Base-by-base conservation (phyloP, 2,888 invertebrate species). In the Diplolepis rosae region DNA sequence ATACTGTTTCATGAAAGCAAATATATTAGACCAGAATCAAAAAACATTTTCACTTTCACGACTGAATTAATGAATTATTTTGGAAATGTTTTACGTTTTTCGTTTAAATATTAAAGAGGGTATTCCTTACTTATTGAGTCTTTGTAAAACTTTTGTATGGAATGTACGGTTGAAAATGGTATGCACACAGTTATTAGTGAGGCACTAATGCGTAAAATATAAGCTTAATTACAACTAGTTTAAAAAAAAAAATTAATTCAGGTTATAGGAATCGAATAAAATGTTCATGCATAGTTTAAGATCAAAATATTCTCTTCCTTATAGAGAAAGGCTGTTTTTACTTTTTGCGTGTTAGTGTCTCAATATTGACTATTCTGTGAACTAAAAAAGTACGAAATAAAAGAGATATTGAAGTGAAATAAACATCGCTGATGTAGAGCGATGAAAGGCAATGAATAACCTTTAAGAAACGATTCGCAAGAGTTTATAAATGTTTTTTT, bases 31-130 rank as follows among this genome's bases (percentile, higher is more conserved):
- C 35, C 32, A 61, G 39, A 35, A 42, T 61, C 24, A 24, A 15
- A 39, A 42, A 24, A 39, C 6, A 39, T 35, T 42, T 39, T 61
- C 39, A 61, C 24, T 61, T 42, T 42, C 39, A n/a, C n/a, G 61
- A 27, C 27, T 61, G 39, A 61, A 61, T 39, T 61, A 61, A 24
- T 61, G 61, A 61, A 61, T 61, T 61, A 22, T 39, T 61, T 61
- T 27, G 35, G 56, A 39, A 39, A 42, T 39, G 24, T n/a, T 56
- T 56, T 24, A 42, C n/a, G 39, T 35, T 22, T 27, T 22, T 3
- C 27, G 9, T 39, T 39, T 61, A 32, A 56, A 56, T 39, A 22
- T 32, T 56, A 22, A 7, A 27, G 39, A 4, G 24, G 2, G 39
- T 22, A 42, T 15, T 13, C 32, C 18, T 61, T 61, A 27, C n/a